Evolutionary conservation across 2,888 invertebrate species (phyloP).

Genomic region (Zygogramma bicolorata): DNA sequence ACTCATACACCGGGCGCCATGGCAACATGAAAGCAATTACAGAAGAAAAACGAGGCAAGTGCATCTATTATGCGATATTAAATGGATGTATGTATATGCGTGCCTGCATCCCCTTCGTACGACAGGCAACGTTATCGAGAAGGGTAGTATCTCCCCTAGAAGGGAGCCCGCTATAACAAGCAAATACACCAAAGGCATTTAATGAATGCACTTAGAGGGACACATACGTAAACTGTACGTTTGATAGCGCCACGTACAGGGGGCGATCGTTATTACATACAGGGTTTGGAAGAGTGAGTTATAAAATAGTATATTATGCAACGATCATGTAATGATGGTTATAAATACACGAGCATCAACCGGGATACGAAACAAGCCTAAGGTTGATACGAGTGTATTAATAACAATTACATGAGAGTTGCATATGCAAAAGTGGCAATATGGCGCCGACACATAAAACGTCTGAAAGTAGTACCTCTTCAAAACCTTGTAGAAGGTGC

Average conservation of each 20-base stretch:
- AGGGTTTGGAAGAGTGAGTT: too few relatives aligned
- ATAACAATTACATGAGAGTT: too few relatives aligned
- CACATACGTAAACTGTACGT: slow-evolving; percentile 46
- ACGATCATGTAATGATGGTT: too few relatives aligned
- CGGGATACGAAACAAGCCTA: too few relatives aligned
- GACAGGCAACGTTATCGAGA: slow-evolving; percentile 54
- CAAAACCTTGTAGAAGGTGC: background rate
- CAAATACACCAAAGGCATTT: slow-evolving; percentile 65
- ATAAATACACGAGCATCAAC: too few relatives aligned
- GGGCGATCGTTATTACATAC: slow-evolving; percentile 6
- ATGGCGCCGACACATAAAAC: background rate
- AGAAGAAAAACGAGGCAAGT: slow-evolving; percentile 39
- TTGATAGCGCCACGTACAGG: slow-evolving; percentile 34
- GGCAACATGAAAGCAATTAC: slow-evolving; percentile 34
- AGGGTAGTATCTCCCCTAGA: slow-evolving; percentile 61
- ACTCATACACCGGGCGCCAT: slow-evolving; percentile 28
- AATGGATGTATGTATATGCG: slow-evolving; percentile 29
- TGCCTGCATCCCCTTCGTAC: slow-evolving; percentile 17
- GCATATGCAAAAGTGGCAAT: too few relatives aligned
- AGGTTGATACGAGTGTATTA: too few relatives aligned
- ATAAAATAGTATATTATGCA: too few relatives aligned
- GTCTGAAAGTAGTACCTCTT: background rate
- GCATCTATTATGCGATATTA: slow-evolving; percentile 34
- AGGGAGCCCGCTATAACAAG: slow-evolving; percentile 62
- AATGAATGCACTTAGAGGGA: slow-evolving; percentile 63